phyloP scores from a whole-genome alignment of 2,113 vertebrate genomes.

The Megaceryle maxima region DNA sequence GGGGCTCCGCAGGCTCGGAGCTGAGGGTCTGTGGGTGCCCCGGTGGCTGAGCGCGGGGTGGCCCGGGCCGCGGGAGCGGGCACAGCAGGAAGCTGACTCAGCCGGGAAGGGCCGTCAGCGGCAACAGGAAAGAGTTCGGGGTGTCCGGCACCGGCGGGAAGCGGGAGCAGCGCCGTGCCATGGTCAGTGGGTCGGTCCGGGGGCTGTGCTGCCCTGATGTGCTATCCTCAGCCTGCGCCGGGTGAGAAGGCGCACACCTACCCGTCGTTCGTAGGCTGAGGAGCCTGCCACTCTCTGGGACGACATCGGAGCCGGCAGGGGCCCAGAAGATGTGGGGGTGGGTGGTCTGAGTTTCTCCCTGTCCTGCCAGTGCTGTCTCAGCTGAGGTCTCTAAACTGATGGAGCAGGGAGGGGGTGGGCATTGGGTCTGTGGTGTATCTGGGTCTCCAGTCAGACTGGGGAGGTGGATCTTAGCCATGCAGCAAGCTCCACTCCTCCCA shows the following conservation, averaged over 20 bases:
- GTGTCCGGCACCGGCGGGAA: background rate
- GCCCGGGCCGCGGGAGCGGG: background rate
- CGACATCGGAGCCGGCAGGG: accelerated
- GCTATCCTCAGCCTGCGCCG: background rate
- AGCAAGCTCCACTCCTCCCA: background rate
- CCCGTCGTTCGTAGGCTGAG: background rate
- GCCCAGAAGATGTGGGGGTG: background rate
- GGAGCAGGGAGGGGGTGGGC: accelerated
- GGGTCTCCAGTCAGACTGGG: background rate
- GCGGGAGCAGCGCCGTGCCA: accelerated
- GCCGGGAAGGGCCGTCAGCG: background rate
- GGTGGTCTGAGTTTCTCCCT: background rate
- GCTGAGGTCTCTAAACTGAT: background rate
- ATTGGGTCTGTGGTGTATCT: background rate
- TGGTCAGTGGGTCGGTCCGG: background rate
- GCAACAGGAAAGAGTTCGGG: background rate
- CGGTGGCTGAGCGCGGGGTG: background rate
- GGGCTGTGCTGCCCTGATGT: background rate
- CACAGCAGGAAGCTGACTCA: conserved; percentile 29
- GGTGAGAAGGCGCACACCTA: accelerated
- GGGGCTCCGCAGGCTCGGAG: accelerated
- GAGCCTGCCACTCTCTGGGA: background rate
- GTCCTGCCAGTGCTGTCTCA: background rate
- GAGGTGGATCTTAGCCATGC: background rate
- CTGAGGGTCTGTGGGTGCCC: too few relatives aligned